Evolutionary conservation across 2,888 invertebrate species (phyloP), one percentile per base, ranked within the genome.

Genomic region (Dryococelus australis): DNA sequence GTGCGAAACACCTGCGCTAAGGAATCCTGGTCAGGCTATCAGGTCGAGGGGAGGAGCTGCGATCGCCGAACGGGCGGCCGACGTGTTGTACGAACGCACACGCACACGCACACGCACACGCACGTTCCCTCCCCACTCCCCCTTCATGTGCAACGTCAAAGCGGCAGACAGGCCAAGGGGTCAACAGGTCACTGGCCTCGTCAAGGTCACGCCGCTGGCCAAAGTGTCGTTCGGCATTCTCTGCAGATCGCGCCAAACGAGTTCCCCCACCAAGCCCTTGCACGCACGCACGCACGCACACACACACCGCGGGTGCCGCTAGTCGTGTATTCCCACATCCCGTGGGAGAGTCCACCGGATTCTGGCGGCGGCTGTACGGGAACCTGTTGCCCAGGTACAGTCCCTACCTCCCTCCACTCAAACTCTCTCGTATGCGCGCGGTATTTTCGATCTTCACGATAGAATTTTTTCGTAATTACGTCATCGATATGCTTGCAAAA

Each of bases 341-440:
- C 65, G 65, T 65, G 65, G 65, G 65, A 65, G 65, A 4, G 1
- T 65, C 8, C n/a, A 10, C 65, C 65, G n/a, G 65, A 10, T 65
- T 65, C 24, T 65, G 65, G 65, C 8, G 65, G 65, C 65, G 65
- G 8, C 65, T 65, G 65, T 65, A 20, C 65, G 13, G 65, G 24
- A 65, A 65, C 65, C 65, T 65, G 65, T 65, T 65, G 65, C 65
- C 16, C 65, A 20, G 65, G 65, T 65, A 65, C 65, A 65, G 65
- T 65, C 20, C 65, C 65, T n/a, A 3, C 20, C 51, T 35, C 35
- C 35, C 35, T 35, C 35, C n/a, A n/a, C n/a, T n/a, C n/a, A n/a
- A n/a, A n/a, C n/a, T 35, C 35, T 35, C 35, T 35, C 1, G 35
- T 4, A 4, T 47, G 47, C 47, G 8, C 47, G 47, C 47, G 47